A percentile compares a stretch with the other conserved stretches of the same genome.
phyloP scores from a whole-genome alignment of 2,113 vertebrate species.

The Propithecus coquereli region DNA sequence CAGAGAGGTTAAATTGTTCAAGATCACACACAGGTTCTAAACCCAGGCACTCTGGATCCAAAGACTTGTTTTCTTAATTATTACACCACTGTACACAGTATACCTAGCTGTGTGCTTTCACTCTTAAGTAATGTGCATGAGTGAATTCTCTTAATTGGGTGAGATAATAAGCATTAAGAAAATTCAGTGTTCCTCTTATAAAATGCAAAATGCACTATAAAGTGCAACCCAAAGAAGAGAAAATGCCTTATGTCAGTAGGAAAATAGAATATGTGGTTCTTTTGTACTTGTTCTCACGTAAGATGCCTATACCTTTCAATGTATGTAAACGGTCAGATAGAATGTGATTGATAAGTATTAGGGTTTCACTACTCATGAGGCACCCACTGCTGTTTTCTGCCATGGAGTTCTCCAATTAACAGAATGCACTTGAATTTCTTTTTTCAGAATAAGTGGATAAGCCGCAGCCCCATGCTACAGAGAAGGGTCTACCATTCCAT shows the following conservation, averaged over 20 bases:
- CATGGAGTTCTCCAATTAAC: background rate
- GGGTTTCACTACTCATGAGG: background rate
- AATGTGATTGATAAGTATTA: background rate
- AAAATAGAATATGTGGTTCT: background rate
- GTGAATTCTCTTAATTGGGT: background rate
- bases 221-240: background rate
- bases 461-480: conserved; percentile 95
- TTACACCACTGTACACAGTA: background rate
- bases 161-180: background rate
- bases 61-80: background rate
- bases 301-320: background rate
- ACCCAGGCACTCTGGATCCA: background rate
- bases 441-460: conserved; percentile 93
- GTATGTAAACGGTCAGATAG: background rate
- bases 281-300: background rate
- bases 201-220: conserved; percentile 12
- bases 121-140: background rate
- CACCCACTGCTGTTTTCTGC: background rate
- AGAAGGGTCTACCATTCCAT: conserved; percentile 97
- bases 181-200: background rate
- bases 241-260: background rate
- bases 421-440: background rate
- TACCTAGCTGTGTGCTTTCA: background rate
- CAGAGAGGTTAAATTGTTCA: background rate
- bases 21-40: background rate